Evolutionary conservation across 2,888 invertebrate species (phyloP).

Genomic region (Andrena dorsata): DNA sequence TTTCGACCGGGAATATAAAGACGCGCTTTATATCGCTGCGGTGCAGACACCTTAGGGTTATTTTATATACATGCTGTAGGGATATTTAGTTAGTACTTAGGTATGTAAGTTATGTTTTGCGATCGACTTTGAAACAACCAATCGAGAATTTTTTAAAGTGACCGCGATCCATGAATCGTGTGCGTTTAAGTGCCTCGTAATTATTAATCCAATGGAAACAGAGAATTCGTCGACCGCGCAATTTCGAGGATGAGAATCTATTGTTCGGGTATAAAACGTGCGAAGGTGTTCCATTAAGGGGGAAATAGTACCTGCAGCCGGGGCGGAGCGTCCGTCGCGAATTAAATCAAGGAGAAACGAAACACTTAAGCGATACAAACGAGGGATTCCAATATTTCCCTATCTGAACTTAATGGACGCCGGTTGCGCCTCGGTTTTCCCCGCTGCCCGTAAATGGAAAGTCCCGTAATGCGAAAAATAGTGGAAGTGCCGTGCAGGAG

Average conservation of each 20-base stretch:
- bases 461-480: slow-evolving; percentile 68
- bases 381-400: slow-evolving; percentile 67
- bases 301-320: slow-evolving; percentile 2
- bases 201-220: too few relatives aligned
- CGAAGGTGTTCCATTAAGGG: slow-evolving; percentile 14
- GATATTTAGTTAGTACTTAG: too few relatives aligned
- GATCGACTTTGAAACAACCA: too few relatives aligned
- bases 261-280: slow-evolving; percentile 13
- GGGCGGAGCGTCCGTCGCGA: slow-evolving; percentile 1
- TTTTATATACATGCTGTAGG: background rate
- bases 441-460: slow-evolving; percentile 61
- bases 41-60: background rate
- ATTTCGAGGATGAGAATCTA: background rate
- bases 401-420: slow-evolving; percentile 62
- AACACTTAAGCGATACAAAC: slow-evolving; percentile 46
- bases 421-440: slow-evolving; percentile 58
- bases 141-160: too few relatives aligned
- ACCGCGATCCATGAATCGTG: too few relatives aligned
- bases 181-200: too few relatives aligned
- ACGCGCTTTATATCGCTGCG: background rate
- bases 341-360: slow-evolving; percentile 3
- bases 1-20: too few relatives aligned
- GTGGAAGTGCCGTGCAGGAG: slow-evolving; percentile 52
- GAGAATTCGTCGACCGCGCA: background rate
- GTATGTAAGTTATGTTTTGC: too few relatives aligned